Conservation (phyloP, 2,113 vertebrate species). For the Gobius niger region DNA sequence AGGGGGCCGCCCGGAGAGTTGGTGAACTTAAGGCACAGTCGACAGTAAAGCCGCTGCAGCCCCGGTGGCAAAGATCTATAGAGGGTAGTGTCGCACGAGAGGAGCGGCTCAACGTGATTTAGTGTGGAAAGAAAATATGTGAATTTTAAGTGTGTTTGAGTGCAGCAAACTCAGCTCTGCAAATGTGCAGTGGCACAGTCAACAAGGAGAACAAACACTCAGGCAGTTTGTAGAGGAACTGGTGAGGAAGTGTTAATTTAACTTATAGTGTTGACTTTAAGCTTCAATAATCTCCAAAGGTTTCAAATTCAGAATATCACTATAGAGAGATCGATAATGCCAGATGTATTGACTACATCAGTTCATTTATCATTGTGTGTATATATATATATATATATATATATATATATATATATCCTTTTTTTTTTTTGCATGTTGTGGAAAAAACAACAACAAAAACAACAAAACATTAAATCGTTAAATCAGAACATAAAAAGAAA, state of each 20-base stretch:
- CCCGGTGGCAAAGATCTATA: constrained; percentile 14
- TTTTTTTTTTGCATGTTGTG: too few species aligned
- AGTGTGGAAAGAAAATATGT: background rate
- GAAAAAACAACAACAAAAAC: too few species aligned
- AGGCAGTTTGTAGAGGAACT: background rate
- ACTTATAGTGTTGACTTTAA: background rate
- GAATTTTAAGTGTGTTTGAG: constrained; percentile 1
- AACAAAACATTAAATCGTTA: too few species aligned
- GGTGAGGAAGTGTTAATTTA: background rate
- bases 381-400: too few species aligned
- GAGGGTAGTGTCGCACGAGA: background rate
- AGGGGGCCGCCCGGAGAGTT: constrained; percentile 19
- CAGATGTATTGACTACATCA: too few species aligned
- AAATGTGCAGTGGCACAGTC: background rate
- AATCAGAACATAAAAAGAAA: too few species aligned
- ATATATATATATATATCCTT: too few species aligned
- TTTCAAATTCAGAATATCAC: background rate
- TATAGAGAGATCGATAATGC: background rate
- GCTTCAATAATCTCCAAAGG: background rate
- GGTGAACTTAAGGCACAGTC: constrained; percentile 27
- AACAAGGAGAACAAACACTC: background rate
- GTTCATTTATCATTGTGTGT: too few species aligned
- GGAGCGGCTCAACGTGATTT: background rate
- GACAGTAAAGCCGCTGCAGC: constrained; percentile 13
- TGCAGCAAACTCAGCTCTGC: background rate